Evolutionary conservation across 2,113 vertebrate species (phyloP).

Genomic region (Strix uralensis): DNA sequence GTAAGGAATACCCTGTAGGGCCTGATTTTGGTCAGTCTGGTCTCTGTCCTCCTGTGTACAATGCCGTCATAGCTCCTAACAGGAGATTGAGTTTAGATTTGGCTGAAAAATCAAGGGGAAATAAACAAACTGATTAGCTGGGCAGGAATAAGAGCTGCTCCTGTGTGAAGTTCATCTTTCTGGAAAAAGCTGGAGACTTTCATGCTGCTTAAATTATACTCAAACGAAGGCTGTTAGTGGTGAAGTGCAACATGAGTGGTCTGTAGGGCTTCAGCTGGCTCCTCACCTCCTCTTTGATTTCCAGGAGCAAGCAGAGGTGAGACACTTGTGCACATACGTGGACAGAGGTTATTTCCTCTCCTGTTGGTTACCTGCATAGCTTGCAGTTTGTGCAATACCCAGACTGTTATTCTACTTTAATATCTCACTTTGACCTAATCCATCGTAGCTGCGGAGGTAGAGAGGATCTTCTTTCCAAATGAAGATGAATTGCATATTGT

Average conservation of each 20-base stretch:
- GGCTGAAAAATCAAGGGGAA: neutral
- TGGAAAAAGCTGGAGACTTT: neutral
- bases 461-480: neutral
- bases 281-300: neutral
- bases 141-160: neutral
- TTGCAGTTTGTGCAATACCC: neutral
- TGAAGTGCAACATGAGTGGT: neutral
- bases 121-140: neutral
- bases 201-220: neutral
- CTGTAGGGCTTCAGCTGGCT: neutral
- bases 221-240: accelerated
- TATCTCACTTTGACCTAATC: neutral
- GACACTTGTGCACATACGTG: accelerated
- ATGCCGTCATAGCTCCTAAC: neutral
- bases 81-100: neutral
- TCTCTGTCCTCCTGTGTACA: neutral
- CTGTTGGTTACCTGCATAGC: neutral
- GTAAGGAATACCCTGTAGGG: neutral
- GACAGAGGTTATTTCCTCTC: neutral
- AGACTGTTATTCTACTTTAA: accelerated
- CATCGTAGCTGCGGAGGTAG: accelerated
- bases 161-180: neutral
- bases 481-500: neutral
- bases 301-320: neutral
- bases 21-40: neutral